Evolutionary conservation across 2,113 vertebrate species (phyloP).

Genomic region (Columba livia): DNA sequence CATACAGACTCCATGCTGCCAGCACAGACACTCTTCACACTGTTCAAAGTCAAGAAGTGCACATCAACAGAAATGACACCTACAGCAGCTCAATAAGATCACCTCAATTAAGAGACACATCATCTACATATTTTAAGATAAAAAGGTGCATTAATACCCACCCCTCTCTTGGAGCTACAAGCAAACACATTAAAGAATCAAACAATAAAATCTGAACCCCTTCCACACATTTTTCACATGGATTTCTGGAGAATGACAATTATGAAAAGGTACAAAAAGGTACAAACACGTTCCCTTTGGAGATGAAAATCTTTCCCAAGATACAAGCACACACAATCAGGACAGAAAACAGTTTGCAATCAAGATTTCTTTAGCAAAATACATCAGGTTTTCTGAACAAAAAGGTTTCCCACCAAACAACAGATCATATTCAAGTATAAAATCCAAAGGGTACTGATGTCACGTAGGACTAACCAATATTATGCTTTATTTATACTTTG

Average conservation of each 20-base stretch:
- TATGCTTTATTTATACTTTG: neutral
- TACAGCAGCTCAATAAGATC: neutral
- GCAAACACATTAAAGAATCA: neutral
- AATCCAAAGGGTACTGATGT: neutral
- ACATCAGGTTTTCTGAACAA: neutral
- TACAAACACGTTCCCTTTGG: neutral
- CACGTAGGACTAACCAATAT: neutral
- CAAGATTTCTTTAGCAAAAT: neutral
- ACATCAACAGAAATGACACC: constrained; percentile 6
- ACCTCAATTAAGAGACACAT: neutral
- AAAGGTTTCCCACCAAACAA: neutral
- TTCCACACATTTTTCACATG: neutral
- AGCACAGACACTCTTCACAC: constrained; percentile 96
- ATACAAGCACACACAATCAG: neutral
- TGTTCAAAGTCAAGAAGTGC: constrained; percentile 64
- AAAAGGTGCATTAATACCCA: neutral
- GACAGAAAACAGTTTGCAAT: neutral
- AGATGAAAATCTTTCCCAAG: neutral
- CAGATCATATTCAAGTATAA: neutral
- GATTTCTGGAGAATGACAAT: neutral
- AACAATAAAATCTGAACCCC: neutral
- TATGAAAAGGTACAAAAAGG: neutral
- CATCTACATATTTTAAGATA: neutral
- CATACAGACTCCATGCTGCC: constrained; percentile 98
- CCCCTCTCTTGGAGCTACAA: neutral